Conservation (phyloP, 1,140 invertebrate species). For the Notospermus geniculatus region DNA sequence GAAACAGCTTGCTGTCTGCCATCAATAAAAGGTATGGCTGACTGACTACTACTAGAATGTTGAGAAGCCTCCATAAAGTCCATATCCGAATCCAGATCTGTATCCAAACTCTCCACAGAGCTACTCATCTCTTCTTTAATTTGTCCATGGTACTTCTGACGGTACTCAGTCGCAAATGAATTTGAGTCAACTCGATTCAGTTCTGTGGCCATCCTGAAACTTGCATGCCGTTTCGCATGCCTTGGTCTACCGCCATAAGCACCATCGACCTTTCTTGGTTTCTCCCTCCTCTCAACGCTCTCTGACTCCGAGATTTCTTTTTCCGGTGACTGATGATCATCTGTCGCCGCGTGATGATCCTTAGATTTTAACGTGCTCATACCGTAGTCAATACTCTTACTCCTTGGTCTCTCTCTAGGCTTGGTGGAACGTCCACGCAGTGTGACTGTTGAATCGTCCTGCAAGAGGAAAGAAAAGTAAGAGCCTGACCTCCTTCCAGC, state of each 20-base stretch:
- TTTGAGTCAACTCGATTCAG: conserved; percentile 11
- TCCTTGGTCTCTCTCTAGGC: not conserved
- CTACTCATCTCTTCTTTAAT: not conserved
- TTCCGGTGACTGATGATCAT: too few species aligned
- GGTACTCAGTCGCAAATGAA: not conserved
- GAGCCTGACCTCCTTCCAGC: too few species aligned
- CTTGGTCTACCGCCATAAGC: not conserved
- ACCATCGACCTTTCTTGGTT: not conserved
- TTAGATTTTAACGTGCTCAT: not conserved
- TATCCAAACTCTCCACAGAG: conserved; percentile 4
- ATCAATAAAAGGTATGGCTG: not conserved
- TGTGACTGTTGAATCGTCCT: too few species aligned
- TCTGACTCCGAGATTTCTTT: too few species aligned
- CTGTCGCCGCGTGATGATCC: not conserved
- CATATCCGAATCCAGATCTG: conserved; percentile 1
- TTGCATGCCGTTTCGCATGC: not conserved
- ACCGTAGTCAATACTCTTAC: not conserved
- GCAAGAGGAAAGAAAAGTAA: too few species aligned
- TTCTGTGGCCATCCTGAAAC: conserved; percentile 10
- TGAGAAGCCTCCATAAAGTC: not conserved
- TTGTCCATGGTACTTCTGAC: not conserved
- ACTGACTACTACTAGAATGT: not conserved
- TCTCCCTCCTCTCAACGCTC: not conserved
- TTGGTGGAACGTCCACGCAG: not conserved
- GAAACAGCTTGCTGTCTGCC: too few species aligned